Evolutionary conservation across 2,888 invertebrate species (phyloP), one percentile per base, ranked within the genome.

Genomic region (Onchidella celtica): DNA sequence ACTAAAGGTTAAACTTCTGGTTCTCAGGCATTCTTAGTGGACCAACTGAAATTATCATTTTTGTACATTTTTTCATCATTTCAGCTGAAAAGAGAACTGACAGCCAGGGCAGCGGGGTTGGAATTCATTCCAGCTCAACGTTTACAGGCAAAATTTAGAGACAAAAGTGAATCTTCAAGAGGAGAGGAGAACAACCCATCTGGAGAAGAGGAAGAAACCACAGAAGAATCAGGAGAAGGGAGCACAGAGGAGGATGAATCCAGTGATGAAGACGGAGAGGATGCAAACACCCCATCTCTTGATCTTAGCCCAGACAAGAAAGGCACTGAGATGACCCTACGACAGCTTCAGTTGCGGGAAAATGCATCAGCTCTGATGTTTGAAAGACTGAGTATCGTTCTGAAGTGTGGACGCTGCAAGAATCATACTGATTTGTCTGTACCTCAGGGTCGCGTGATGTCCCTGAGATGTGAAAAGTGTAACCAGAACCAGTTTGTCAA

Each of bases 351-450:
- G 85, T 87, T 93, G 59, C 87, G 86, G 61, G 92, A 91, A 70
- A 87, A 88, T 36, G 89, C 90, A 3, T 90, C 91, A 34, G 91
- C 93, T 1, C 78, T 93, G 24, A 80, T 86, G 34, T 88, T 90
- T 73, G 87, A 89, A 47, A 89, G 89, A 72, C 82, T 93, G 0
- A 83, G 86, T 14, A 77, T 93, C 14, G 79, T 86, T n/a, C 84
- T 93, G n/a, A 89, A 89, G 79, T 93, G 93, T 84, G 82, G 69
- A 1, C 84, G 92, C 34, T 93, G 93, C 81, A 90, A 91, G 79
- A 86, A 87, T 38, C 86, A 83, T n/a, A 84, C 86, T 0, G 92
- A 93, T 47, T 82, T 93, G 59, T 85, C 75, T 4, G 88, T 91
- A 1, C 87, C 90, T 17, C 86, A 89, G 4, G 87, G 88, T 3